A percentile compares a stretch with the other conserved stretches of the same genome.
Conservation (phyloP, 2,113 vertebrate genomes). For the Pseudorasbora parva region DNA sequence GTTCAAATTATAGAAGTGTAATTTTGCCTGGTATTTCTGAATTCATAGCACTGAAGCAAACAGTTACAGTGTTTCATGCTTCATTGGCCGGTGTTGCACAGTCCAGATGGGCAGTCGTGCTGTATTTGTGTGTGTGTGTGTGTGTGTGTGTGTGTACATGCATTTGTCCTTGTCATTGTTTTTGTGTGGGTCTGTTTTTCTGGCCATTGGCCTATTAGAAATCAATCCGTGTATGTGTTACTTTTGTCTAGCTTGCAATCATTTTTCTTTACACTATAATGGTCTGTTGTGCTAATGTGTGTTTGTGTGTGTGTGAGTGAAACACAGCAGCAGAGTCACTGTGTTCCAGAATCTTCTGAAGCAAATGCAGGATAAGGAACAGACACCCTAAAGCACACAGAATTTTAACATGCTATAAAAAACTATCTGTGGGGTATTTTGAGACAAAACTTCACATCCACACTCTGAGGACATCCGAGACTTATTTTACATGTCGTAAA, state of each 20-base stretch:
- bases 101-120: constrained; percentile 65
- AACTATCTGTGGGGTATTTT: no score
- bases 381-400: neutral
- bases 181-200: constrained; percentile 13
- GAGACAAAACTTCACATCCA: no score
- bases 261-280: constrained; percentile 9
- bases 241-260: neutral
- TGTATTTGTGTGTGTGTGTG: constrained; percentile 56
- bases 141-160: constrained; percentile 23
- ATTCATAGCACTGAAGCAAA: neutral
- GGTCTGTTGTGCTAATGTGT: neutral
- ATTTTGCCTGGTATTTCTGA: constrained; percentile 19
- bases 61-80: constrained; percentile 50
- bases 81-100: constrained; percentile 52
- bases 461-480: no score
- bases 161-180: constrained; percentile 27
- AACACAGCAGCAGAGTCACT: constrained; percentile 15
- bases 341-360: neutral
- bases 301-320: neutral
- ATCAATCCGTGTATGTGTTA: constrained; percentile 14
- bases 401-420: neutral
- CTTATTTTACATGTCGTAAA: no score
- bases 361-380: neutral
- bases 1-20: neutral
- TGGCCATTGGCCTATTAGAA: constrained; percentile 19